These are phyloP conservation scores for Hippopotamyrus pictus DNA, from an alignment of 2,797 vertebrate genomes.

Conservation along the genomic window DNA sequence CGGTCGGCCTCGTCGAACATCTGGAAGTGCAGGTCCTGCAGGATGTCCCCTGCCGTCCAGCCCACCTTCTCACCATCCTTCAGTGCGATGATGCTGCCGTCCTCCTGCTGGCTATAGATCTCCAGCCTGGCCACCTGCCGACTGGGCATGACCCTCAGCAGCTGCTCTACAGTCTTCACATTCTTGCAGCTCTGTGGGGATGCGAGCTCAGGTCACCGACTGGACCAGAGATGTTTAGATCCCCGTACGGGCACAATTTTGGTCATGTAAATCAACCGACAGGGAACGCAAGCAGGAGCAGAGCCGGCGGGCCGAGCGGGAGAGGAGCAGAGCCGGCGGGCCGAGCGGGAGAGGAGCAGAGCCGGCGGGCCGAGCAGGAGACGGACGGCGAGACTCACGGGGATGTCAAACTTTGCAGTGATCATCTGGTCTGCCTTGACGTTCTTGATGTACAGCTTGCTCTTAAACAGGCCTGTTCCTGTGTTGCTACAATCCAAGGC, in stretches of 20 bases:
- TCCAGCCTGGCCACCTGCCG: conserved; percentile 63
- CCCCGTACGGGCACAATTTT: not conserved
- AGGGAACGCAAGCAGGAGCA: not conserved
- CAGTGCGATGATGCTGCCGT: conserved; percentile 61
- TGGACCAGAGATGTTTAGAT: not conserved
- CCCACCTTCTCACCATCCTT: conserved; percentile 73
- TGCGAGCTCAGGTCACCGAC: not conserved
- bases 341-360: not conserved
- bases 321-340: too few species aligned
- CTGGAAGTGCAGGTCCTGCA: conserved; percentile 74
- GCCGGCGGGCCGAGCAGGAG: not conserved
- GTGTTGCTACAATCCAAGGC: conserved; percentile 73
- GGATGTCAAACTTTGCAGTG: conserved; percentile 70
- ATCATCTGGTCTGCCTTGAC: conserved; percentile 64
- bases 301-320: not conserved
- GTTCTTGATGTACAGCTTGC: conserved; percentile 70
- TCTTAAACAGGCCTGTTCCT: conserved; percentile 69
- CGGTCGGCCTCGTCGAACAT: conserved; percentile 80
- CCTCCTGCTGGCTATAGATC: conserved; percentile 61
- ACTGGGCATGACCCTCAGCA: conserved; percentile 75
- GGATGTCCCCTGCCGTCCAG: conserved; percentile 70
- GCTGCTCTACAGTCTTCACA: conserved; percentile 59
- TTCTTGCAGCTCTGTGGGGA: conserved; percentile 62
- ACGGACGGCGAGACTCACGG: conserved; percentile 54
- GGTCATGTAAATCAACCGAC: not conserved